These are phyloP conservation scores for Pedicia rivosa DNA, from an alignment of 2,888 invertebrate species.

Conservation along the genomic window DNA sequence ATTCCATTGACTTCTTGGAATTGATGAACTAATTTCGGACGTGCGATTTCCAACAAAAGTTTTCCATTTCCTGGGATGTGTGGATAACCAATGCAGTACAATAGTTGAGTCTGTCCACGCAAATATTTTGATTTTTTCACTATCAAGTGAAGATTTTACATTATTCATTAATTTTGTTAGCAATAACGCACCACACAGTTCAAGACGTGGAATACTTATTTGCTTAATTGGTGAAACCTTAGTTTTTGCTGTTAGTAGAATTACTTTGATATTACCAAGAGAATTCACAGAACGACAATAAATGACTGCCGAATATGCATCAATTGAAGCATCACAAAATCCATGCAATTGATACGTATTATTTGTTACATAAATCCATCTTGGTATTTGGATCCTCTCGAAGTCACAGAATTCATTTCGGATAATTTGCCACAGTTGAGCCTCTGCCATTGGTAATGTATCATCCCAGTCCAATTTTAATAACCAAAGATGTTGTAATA, in stretches of 20 bases:
- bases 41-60: constrained; percentile 15
- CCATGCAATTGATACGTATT: too few relatives aligned
- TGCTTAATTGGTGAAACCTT: constrained; percentile 10
- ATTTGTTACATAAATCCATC: too few relatives aligned
- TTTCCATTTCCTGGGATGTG: constrained; percentile 13
- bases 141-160: not conserved
- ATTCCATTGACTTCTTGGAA: constrained; percentile 7
- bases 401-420: too few relatives aligned
- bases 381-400: too few relatives aligned
- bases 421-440: too few relatives aligned
- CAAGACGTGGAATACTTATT: constrained; percentile 10
- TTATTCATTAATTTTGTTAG: constrained; percentile 5
- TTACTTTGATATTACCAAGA: not conserved
- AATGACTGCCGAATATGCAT: constrained; percentile 7
- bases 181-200: constrained; percentile 11
- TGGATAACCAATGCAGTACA: constrained; percentile 14
- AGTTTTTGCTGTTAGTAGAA: constrained; percentile 8
- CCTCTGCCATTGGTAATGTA: not conserved
- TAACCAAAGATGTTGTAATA: not conserved
- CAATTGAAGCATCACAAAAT: constrained; percentile 6
- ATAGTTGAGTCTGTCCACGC: constrained; percentile 12
- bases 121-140: constrained; percentile 2
- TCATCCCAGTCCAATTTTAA: not conserved
- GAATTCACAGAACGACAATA: constrained; percentile 6
- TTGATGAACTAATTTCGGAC: constrained; percentile 10